A percentile compares a stretch with the other conserved stretches of the same genome.
Evolutionary conservation across 2,888 invertebrate genomes (phyloP).

Genomic region (Tanytarsus gracilentus): DNA sequence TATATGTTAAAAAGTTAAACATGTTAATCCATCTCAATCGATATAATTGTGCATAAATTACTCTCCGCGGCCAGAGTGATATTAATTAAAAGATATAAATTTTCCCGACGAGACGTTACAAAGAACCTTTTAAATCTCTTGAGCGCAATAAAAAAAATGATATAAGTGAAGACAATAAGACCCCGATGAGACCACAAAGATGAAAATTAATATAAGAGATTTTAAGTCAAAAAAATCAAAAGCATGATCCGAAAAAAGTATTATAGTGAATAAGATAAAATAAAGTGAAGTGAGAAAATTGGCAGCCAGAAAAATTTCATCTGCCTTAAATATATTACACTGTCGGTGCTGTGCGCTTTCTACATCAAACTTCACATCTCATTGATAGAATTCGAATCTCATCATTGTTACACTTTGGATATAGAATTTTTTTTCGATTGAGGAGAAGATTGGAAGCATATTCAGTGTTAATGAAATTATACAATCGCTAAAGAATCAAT

Average conservation of each 20-base stretch:
- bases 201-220: constrained; percentile 26
- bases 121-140: too few species aligned
- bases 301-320: constrained; percentile 21
- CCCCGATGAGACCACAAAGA: background rate
- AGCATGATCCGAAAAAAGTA: constrained; percentile 23
- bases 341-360: constrained; percentile 3
- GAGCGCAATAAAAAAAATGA: too few species aligned
- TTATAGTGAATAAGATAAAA: constrained; percentile 20
- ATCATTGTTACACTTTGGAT: too few species aligned
- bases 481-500: constrained; percentile 11
- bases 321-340: background rate
- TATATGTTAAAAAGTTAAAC: constrained; percentile 24
- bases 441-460: background rate
- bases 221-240: too few species aligned
- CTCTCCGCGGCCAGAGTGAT: too few species aligned
- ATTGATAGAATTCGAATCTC: too few species aligned
- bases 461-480: constrained; percentile 27
- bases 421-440: background rate
- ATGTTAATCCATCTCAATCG: constrained; percentile 28
- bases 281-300: constrained; percentile 28
- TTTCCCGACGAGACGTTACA: too few species aligned
- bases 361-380: background rate
- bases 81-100: constrained; percentile 22
- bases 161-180: background rate
- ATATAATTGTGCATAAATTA: constrained; percentile 29